Evolutionary conservation across 2,797 vertebrate species (phyloP).

Genomic region (Malacoctenus gilli): DNA sequence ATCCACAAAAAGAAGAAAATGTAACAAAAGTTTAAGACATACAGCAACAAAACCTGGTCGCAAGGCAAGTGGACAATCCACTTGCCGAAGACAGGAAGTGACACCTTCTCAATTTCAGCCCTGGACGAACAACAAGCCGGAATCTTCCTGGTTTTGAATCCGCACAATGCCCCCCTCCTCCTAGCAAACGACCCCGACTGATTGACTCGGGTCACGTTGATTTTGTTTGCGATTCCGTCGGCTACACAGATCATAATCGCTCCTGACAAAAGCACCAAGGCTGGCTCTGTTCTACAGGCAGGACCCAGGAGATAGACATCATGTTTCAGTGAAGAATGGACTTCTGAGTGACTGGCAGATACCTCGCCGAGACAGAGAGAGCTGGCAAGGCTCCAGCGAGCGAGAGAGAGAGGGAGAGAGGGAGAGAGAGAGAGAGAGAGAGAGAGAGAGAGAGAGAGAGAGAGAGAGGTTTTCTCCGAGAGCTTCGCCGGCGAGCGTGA

Average conservation of each 20-base stretch:
- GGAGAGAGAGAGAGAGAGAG: conserved; percentile 2
- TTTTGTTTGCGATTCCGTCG: conserved; percentile 34
- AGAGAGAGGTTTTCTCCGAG: conserved; percentile 57
- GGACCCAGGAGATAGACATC: conserved; percentile 72
- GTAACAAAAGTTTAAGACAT: too few species aligned
- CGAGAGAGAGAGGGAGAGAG: conserved; percentile 10
- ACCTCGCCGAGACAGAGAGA: conserved; percentile 71
- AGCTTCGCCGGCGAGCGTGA: conserved; percentile 70
- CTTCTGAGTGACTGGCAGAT: conserved; percentile 75
- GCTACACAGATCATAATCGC: conserved; percentile 58
- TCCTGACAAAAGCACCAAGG: conserved; percentile 63
- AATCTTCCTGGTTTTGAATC: not conserved
- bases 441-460: conserved; percentile 19
- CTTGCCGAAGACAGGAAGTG: too few species aligned
- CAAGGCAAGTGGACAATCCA: too few species aligned
- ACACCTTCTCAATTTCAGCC: too few species aligned
- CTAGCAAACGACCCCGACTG: conserved; percentile 4
- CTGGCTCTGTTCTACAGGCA: conserved; percentile 59
- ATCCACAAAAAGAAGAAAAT: not conserved
- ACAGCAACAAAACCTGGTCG: too few species aligned
- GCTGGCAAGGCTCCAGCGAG: conserved; percentile 53
- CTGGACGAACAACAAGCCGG: too few species aligned
- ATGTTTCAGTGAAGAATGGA: conserved; percentile 72
- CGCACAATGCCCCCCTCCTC: not conserved
- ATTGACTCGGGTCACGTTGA: conserved; percentile 14